These are phyloP conservation scores for Andrena flavipes DNA, from an alignment of 2,888 invertebrate species.

Conservation along the genomic window DNA sequence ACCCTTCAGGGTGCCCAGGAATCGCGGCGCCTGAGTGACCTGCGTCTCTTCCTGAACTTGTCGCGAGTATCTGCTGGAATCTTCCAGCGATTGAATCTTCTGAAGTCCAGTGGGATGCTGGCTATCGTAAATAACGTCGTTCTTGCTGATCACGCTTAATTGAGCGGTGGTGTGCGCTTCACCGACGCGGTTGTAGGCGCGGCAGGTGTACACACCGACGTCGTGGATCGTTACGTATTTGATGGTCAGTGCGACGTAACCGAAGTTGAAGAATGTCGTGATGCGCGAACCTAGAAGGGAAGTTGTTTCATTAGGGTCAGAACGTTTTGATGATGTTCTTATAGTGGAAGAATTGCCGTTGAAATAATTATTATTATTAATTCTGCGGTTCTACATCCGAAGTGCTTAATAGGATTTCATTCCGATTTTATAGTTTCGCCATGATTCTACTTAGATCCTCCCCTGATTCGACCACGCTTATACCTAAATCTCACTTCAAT, in stretches of 20 bases:
- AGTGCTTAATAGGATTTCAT: too few species aligned
- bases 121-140: constrained; percentile 94
- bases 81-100: constrained; percentile 96
- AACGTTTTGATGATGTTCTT: background rate
- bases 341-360: background rate
- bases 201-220: constrained; percentile 95
- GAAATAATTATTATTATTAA: too few species aligned
- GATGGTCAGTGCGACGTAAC: constrained; percentile 97
- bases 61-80: constrained; percentile 90
- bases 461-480: too few species aligned
- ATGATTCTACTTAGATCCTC: too few species aligned
- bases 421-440: too few species aligned
- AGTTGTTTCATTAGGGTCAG: background rate
- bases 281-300: constrained; percentile 90
- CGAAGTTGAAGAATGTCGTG: constrained; percentile 97
- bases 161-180: constrained; percentile 94
- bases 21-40: constrained; percentile 93
- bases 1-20: constrained; percentile 95
- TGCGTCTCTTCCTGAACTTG: constrained; percentile 89
- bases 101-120: constrained; percentile 97
- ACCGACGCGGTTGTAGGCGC: constrained; percentile 94
- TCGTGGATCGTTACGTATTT: constrained; percentile 96
- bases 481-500: too few species aligned
- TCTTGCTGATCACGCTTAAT: constrained; percentile 93
- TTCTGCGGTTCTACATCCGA: too few species aligned